Percentiles rank a stretch among this genome's conserved stretches.
These are phyloP conservation scores for Coendou prehensilis DNA, from an alignment of 2,797 vertebrate species.

Conservation along the genomic window DNA sequence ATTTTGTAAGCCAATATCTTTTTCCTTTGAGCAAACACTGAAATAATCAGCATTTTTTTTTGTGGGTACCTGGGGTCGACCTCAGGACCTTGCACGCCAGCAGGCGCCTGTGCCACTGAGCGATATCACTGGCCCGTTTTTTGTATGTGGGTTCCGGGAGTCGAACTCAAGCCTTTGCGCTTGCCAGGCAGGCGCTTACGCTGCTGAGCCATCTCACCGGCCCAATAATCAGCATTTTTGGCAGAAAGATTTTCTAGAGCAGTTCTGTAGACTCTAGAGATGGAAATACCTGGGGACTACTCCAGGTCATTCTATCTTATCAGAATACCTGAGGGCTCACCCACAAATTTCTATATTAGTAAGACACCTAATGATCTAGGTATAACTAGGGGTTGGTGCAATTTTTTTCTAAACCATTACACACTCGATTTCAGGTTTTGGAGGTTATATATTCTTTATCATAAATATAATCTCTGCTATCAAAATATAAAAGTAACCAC, in stretches of 20 bases:
- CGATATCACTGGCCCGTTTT: too few relatives aligned
- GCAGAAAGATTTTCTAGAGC: not conserved
- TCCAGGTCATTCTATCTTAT: fast-evolving
- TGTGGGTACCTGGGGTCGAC: too few relatives aligned
- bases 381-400: not conserved
- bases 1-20: not conserved
- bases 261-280: not conserved
- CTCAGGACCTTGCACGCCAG: too few relatives aligned
- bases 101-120: too few relatives aligned
- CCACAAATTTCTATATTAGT: not conserved
- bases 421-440: not conserved
- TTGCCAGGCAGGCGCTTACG: too few relatives aligned
- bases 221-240: not conserved
- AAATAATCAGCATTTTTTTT: not conserved
- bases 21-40: not conserved
- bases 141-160: too few relatives aligned
- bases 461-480: not conserved
- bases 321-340: not conserved
- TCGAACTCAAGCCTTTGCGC: too few relatives aligned
- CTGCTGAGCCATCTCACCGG: too few relatives aligned
- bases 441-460: not conserved
- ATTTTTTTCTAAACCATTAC: not conserved
- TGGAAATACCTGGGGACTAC: fast-evolving
- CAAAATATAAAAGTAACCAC: not conserved
- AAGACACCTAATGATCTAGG: not conserved